phyloP scores from a whole-genome alignment of 2,888 invertebrate species.

The Tupiocoris notatus region DNA sequence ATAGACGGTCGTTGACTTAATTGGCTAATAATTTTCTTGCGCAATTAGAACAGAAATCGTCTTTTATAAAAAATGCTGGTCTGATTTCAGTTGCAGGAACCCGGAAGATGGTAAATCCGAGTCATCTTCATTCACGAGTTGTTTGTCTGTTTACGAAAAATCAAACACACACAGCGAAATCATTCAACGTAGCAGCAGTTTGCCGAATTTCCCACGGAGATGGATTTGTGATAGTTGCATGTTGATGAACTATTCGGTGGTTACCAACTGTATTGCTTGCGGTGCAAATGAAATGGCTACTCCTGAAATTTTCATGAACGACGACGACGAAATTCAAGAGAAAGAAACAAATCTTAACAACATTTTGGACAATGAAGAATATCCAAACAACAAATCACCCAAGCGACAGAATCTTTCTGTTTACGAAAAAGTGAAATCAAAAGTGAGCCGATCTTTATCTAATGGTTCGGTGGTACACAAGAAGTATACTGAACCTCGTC shows the following conservation, averaged over 20 bases:
- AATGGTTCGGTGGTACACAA: constrained; percentile 63
- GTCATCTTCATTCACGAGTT: constrained; percentile 22
- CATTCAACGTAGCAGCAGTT: constrained; percentile 34
- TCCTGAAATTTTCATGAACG: constrained; percentile 45
- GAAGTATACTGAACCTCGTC: constrained; percentile 49
- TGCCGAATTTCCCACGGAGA: constrained; percentile 34
- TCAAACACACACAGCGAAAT: not conserved
- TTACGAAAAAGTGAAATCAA: constrained; percentile 57
- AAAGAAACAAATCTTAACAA: constrained; percentile 44
- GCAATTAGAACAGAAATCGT: too few relatives aligned
- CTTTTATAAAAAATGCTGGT: not conserved
- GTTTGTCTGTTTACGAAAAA: not conserved
- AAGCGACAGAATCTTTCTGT: constrained; percentile 57
- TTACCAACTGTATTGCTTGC: constrained; percentile 30
- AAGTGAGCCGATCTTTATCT: constrained; percentile 63
- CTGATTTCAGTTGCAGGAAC: constrained; percentile 12
- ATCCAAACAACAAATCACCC: constrained; percentile 51
- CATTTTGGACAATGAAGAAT: constrained; percentile 44
- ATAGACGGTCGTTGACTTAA: too few relatives aligned
- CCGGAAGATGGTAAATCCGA: constrained; percentile 10
- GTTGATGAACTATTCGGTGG: constrained; percentile 36
- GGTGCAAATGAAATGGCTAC: constrained; percentile 41
- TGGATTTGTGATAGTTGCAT: constrained; percentile 41
- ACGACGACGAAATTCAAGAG: constrained; percentile 44
- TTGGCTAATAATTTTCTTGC: too few relatives aligned